phyloP scores from a whole-genome alignment of 2,113 vertebrate species.

The Sterna hirundo region DNA sequence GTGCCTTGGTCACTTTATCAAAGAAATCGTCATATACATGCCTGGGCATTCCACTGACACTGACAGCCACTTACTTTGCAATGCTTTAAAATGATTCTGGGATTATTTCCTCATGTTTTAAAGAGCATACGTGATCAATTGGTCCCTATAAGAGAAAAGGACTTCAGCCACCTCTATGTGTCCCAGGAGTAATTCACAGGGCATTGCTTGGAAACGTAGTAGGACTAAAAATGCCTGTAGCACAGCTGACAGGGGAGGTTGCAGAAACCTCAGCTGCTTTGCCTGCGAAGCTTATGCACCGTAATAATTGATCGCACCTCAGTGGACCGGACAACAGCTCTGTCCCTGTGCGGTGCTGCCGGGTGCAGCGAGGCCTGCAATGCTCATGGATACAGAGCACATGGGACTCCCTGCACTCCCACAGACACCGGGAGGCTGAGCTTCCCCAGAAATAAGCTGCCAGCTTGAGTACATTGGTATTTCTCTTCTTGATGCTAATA shows the following conservation, averaged over 20 bases:
- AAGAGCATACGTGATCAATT: neutral
- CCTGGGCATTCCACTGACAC: neutral
- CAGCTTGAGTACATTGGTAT: rapidly evolving
- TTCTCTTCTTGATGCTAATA: neutral
- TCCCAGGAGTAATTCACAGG: neutral
- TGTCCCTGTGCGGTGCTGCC: neutral
- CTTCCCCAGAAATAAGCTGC: neutral
- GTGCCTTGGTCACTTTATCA: neutral
- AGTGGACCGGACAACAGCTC: neutral
- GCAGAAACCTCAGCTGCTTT: neutral
- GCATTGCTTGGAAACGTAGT: neutral
- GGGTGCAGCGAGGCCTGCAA: rapidly evolving
- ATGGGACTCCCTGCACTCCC: neutral
- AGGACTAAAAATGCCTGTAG: neutral
- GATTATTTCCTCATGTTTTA: neutral
- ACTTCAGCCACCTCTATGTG: neutral
- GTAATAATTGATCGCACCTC: neutral
- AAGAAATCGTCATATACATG: neutral
- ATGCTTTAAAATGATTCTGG: neutral
- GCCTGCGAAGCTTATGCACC: neutral
- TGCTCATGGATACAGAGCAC: neutral
- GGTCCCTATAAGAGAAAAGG: neutral
- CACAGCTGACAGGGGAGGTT: neutral
- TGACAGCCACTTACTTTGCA: neutral
- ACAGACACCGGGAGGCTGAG: neutral